These are phyloP conservation scores for Anoplius nigerrimus DNA, from an alignment of 2,888 invertebrate species.

Conservation along the genomic window DNA sequence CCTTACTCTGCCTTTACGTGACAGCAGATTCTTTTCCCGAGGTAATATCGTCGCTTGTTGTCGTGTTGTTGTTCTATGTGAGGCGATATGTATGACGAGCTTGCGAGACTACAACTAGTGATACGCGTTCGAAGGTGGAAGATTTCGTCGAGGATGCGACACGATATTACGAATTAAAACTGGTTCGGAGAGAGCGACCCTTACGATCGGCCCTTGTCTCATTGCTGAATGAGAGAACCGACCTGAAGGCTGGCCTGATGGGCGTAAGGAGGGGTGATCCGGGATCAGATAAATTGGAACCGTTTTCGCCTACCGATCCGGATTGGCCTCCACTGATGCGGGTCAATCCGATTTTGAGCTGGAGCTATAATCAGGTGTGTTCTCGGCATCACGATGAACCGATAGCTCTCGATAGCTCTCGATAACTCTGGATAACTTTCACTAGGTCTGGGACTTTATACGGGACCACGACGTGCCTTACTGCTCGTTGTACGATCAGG, in stretches of 20 bases:
- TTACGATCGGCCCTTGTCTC: slow-evolving; percentile 84
- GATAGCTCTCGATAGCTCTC: no score
- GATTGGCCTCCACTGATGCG: slow-evolving; percentile 94
- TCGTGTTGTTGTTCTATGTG: no score
- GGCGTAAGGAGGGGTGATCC: slow-evolving; percentile 95
- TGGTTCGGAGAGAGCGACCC: slow-evolving; percentile 82
- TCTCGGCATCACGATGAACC: no score
- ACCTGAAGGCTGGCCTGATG: slow-evolving; percentile 91
- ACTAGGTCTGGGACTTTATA: slow-evolving; percentile 86
- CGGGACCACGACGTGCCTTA: slow-evolving; percentile 88
- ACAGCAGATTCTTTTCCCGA: slow-evolving; percentile 89
- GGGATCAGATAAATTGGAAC: slow-evolving; percentile 80
- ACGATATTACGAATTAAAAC: slow-evolving; percentile 83
- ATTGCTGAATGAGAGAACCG: slow-evolving; percentile 78
- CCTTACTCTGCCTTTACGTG: slow-evolving; percentile 87
- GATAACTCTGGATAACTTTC: no score
- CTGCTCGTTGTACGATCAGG: slow-evolving; percentile 92
- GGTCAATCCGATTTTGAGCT: slow-evolving; percentile 92
- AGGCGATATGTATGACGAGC: background rate
- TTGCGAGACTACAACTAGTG: background rate
- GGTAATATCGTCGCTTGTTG: slow-evolving; percentile 51
- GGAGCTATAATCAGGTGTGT: slow-evolving; percentile 89
- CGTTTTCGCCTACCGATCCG: slow-evolving; percentile 89
- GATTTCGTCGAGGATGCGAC: slow-evolving; percentile 86
- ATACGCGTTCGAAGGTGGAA: slow-evolving; percentile 78